Base-by-base conservation (phyloP, 2,888 invertebrate species). In the Geotrupes spiniger region DNA sequence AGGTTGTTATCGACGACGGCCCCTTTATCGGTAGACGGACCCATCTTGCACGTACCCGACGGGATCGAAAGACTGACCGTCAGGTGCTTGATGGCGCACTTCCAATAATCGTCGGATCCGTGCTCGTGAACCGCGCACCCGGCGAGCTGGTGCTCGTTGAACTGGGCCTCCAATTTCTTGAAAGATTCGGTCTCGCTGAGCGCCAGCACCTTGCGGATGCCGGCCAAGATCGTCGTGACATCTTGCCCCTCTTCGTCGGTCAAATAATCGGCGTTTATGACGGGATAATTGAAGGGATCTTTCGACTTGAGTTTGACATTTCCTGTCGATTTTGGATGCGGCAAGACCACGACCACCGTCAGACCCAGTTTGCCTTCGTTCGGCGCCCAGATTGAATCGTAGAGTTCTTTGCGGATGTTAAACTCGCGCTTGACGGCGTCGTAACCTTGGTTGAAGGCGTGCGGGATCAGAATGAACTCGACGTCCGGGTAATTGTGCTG, bases 221-320 rank as follows among this genome's bases (percentile, higher is more conserved):
- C 77, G 10, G 78, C 77, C 3, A 85, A 67, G 39, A 84, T 70
- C 1, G 81, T 80, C n/a, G 76, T 76, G 0, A 82, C 69, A 60
- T 90, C 78, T 16, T 79, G 65, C 49, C 79, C 80, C 15, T 78
- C 75, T 2, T 77, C 77, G 63, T 88, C 79, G 0, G 79, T 77
- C 50, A 92, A 78, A 66, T 92, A 92, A 61, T 92, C 89, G 0
- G 90, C 85, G 59, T 88, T 82, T 58, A 94, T 81, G n/a, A 81
- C 72, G 0, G 93, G 92, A 58, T 84, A 81, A 26, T 84, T 82
- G 36, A 83, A 78, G 0, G 92, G 89, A 73, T 92, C 82, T 15
- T 75, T 82, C 29, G 85, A 82, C 60, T 79, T 81, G 9, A 95
- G 74, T 65, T 78, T 80, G 0, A 91, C 60, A 3, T 79, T 76